phyloP scores from a whole-genome alignment of 2,113 vertebrate genomes.

The Rhinogobius similis region DNA sequence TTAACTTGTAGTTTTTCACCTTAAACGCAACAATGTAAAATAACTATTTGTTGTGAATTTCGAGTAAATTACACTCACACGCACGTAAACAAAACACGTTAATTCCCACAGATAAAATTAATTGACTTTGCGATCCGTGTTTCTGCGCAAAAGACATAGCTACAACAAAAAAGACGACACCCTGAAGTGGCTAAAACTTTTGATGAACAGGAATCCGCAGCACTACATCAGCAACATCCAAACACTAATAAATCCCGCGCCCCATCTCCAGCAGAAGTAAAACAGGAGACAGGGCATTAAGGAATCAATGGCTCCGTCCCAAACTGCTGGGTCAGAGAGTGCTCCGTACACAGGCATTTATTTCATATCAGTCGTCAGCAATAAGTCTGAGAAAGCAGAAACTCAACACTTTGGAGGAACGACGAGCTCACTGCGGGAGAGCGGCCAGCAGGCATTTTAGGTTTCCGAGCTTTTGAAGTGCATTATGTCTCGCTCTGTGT shows the following conservation, averaged over 20 bases:
- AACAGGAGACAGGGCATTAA: background rate
- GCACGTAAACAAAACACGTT: too few species aligned
- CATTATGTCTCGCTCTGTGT: background rate
- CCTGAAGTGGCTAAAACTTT: background rate
- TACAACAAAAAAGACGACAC: too few species aligned
- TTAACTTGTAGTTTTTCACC: too few species aligned
- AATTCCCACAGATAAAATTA: too few species aligned
- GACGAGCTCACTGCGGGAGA: background rate
- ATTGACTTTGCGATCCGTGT: too few species aligned
- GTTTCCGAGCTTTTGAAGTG: background rate
- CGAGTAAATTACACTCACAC: too few species aligned
- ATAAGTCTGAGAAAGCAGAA: background rate
- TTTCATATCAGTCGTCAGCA: background rate
- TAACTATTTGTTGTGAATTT: too few species aligned
- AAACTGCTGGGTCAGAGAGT: background rate
- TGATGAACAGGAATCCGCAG: background rate
- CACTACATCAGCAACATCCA: background rate
- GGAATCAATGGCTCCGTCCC: background rate
- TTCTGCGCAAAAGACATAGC: too few species aligned
- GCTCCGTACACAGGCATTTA: background rate
- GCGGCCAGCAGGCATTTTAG: background rate
- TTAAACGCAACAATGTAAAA: too few species aligned
- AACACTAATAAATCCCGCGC: background rate
- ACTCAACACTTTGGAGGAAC: background rate
- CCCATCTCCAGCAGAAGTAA: background rate